Conservation (phyloP, 2,888 invertebrate genomes). For the Antitype chi region DNA sequence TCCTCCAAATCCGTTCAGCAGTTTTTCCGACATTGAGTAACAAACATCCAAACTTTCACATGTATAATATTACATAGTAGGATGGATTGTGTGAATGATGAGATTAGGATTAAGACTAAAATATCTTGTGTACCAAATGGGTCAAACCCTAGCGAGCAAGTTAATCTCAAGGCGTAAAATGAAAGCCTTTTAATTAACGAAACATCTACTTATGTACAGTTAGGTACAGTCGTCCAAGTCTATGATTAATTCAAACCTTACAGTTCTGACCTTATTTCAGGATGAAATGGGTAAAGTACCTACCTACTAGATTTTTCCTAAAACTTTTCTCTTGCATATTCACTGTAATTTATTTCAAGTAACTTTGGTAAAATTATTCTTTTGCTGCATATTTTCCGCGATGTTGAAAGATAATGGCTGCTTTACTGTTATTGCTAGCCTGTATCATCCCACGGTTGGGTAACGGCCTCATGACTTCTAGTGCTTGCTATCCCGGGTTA, state of each 20-base stretch:
- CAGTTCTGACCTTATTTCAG: neutral
- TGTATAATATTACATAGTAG: too few relatives aligned
- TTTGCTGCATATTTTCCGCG: neutral
- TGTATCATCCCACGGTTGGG: neutral
- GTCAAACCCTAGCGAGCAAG: neutral
- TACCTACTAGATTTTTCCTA: neutral
- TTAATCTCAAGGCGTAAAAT: slow-evolving; percentile 23
- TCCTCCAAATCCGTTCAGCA: too few relatives aligned
- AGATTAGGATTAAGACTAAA: neutral
- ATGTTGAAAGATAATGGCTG: neutral
- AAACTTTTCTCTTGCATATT: neutral
- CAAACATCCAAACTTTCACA: too few relatives aligned
- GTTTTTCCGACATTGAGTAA: too few relatives aligned
- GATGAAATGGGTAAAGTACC: neutral
- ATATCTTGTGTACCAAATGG: slow-evolving; percentile 15
- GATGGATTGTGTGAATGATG: neutral
- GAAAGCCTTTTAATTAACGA: slow-evolving; percentile 25
- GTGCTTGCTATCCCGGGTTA: neutral
- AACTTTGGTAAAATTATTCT: slow-evolving; percentile 3
- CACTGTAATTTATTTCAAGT: slow-evolving; percentile 2
- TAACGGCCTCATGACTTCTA: neutral
- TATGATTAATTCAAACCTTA: slow-evolving; percentile 25
- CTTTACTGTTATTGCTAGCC: neutral
- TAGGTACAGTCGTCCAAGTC: neutral
- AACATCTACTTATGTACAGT: neutral